A percentile compares a stretch with the other conserved stretches of the same genome.
These are phyloP conservation scores for Hylaeus volcanicus DNA, from an alignment of 1,140 invertebrate species.

Conservation along the genomic window DNA sequence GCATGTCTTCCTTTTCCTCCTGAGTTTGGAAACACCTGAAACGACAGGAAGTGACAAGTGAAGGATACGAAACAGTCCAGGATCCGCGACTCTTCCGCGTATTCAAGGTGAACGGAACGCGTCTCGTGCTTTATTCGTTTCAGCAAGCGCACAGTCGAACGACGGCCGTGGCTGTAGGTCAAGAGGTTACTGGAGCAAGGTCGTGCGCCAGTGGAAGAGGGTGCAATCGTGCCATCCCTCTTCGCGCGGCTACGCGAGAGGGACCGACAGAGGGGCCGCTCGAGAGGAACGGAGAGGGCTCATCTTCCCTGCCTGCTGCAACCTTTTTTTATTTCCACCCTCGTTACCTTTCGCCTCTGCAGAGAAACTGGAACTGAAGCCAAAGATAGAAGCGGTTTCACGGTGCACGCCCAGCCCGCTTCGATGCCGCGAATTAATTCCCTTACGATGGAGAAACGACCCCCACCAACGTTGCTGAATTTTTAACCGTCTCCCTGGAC, in stretches of 20 bases:
- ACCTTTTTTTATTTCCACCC: constrained; percentile 5
- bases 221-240: constrained; percentile 37
- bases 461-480: constrained; percentile 1
- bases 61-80: background rate
- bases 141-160: constrained; percentile 27
- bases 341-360: constrained; percentile 31
- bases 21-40: background rate
- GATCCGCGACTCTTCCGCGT: background rate
- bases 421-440: constrained; percentile 31
- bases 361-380: constrained; percentile 35
- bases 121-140: constrained; percentile 37
- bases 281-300: constrained; percentile 20
- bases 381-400: constrained; percentile 35
- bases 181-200: constrained; percentile 73
- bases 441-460: background rate
- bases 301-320: constrained; percentile 42
- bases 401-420: background rate
- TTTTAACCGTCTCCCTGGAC: background rate
- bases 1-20: no score
- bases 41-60: background rate
- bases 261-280: background rate
- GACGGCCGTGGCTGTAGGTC: constrained; percentile 57
- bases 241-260: constrained; percentile 1
- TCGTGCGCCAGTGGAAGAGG: constrained; percentile 52
- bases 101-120: constrained; percentile 24